Conservation (phyloP, 2,888 invertebrate genomes). For the Entomobrya multifasciata region DNA sequence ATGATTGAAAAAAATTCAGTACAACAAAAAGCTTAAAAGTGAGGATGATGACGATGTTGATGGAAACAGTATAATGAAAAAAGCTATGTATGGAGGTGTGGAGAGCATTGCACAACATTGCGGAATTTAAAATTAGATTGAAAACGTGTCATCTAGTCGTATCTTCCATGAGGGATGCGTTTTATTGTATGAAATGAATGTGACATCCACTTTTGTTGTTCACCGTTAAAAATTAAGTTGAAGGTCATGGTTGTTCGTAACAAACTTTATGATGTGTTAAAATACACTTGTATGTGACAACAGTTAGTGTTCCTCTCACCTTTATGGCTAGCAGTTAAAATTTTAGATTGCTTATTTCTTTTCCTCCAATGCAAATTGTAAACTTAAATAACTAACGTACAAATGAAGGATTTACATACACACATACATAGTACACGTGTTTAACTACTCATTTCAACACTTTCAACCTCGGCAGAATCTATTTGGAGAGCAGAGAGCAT, state of each 20-base stretch:
- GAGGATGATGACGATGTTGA: not conserved
- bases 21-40: not conserved
- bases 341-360: slow-evolving; percentile 1
- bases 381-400: too few species aligned
- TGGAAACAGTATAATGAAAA: not conserved
- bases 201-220: not conserved
- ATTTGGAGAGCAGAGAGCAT: too few species aligned
- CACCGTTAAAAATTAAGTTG: slow-evolving; percentile 16
- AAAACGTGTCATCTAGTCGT: slow-evolving; percentile 14
- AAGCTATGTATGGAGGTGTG: not conserved
- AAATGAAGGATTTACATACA: too few species aligned
- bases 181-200: not conserved
- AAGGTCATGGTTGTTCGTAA: slow-evolving; percentile 38
- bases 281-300: not conserved
- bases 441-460: too few species aligned
- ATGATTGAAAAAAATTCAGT: not conserved
- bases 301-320: not conserved
- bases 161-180: not conserved
- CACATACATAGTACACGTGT: too few species aligned
- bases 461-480: too few species aligned
- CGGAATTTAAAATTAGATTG: slow-evolving; percentile 46
- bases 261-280: slow-evolving; percentile 17
- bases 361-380: too few species aligned
- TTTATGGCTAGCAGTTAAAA: too few species aligned
- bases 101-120: not conserved